phyloP scores from a whole-genome alignment of 2,113 vertebrate genomes.

The Cephalopterus ornatus region DNA sequence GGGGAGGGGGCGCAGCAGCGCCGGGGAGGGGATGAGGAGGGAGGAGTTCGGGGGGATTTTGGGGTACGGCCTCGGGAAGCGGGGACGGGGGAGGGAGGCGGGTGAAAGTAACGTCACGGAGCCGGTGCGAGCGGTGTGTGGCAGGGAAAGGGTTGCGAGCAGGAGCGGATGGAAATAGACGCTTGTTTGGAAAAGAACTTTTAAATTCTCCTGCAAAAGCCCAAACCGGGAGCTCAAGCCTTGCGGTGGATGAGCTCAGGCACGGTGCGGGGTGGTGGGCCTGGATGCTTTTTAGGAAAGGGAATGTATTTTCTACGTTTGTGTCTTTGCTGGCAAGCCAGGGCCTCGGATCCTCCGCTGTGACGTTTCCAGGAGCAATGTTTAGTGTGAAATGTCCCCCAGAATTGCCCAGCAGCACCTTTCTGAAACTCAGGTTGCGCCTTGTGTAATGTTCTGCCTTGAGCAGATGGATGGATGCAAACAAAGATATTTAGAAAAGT shows the following conservation, averaged over 20 bases:
- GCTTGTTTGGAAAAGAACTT: neutral
- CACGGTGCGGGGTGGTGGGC: neutral
- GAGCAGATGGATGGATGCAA: rapidly evolving
- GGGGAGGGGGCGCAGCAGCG: neutral
- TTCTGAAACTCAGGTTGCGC: rapidly evolving
- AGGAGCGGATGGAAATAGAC: neutral
- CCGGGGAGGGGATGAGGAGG: neutral
- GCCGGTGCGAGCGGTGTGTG: rapidly evolving
- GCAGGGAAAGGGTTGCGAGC: neutral
- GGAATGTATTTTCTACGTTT: rapidly evolving
- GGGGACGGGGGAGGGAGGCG: neutral
- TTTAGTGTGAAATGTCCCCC: neutral
- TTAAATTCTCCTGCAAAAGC: neutral
- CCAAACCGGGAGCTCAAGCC: neutral
- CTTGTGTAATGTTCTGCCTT: rapidly evolving
- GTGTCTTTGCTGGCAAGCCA: too few species aligned
- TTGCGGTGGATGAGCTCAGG: neutral
- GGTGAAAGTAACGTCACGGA: neutral
- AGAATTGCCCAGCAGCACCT: neutral
- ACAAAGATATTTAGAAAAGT: neutral
- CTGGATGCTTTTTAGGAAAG: rapidly evolving
- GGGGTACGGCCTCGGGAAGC: neutral
- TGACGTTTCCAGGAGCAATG: rapidly evolving
- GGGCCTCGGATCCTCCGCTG: rapidly evolving
- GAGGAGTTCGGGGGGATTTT: neutral